Evolutionary conservation across 2,888 invertebrate genomes (phyloP), one percentile per base, ranked within the genome.

Genomic region (Pollenia angustigena): DNA sequence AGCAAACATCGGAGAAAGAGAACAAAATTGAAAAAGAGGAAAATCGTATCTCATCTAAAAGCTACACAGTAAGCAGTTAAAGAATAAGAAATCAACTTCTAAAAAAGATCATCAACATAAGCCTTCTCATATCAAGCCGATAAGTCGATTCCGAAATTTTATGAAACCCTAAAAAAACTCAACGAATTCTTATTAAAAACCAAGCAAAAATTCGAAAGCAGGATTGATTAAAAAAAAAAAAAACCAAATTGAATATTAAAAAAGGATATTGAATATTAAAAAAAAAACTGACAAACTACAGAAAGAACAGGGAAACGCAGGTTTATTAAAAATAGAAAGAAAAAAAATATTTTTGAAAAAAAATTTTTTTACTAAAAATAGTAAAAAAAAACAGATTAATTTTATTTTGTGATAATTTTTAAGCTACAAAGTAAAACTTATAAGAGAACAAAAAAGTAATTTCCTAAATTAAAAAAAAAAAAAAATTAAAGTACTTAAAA

Each of bases 371-470:
- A 85, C 58, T 80, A 58, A 78, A 64, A 56, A 40, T 23, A 74
- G 66, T 68, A 46, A 81, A 42, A 75, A 86, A 60, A 23, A 76
- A 84, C 42, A 85, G 23, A 84, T 80, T 78, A 54, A 62, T 84
- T 85, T 87, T 87, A 79, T 85, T 88, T 88, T 87, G 88, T 87
- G 88, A 88, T 88, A 87, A 87, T 88, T 88, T 88, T 85, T 85
- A 87, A 88, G 82, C 76, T 87, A 83, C 68, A 81, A 86, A 87
- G 68, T 52, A 75, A 81, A 56, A 85, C 62, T 71, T 71, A 68
- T 44, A 50, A 81, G 58, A 71, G 56, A 81, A 82, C 78, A 88
- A 87, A 87, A 87, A 80, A 71, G 79, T 42, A 6, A 48, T 80
- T 81, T 83, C 81, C 71, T 80, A 71, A 80, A 74, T 72, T 75